Evolutionary conservation across 2,888 invertebrate species (phyloP).

Genomic region (Oscheius sp.): DNA sequence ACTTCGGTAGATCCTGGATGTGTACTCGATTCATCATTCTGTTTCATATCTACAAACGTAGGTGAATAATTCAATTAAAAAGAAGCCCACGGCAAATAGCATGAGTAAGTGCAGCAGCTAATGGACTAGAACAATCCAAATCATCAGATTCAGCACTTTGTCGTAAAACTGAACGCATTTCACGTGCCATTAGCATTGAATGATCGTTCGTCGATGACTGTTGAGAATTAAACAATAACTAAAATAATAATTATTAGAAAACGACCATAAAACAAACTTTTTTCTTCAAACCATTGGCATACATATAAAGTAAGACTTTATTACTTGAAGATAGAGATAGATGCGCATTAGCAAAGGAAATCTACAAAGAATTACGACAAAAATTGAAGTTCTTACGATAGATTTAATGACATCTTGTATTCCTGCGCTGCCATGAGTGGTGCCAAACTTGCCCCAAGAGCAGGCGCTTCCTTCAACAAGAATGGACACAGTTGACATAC

Average conservation of each 20-base stretch:
- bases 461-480: conserved; percentile 49
- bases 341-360: conserved; percentile 53
- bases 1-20: conserved; percentile 38
- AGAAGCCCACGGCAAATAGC: conserved; percentile 53
- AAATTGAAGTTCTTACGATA: conserved; percentile 32
- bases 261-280: conserved; percentile 28
- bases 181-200: conserved; percentile 41
- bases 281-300: conserved; percentile 43
- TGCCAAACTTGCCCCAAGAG: conserved; percentile 53
- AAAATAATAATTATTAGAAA: neutral
- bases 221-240: conserved; percentile 51
- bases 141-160: conserved; percentile 35
- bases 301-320: conserved; percentile 50
- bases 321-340: conserved; percentile 51
- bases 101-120: conserved; percentile 52
- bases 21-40: conserved; percentile 30
- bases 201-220: conserved; percentile 37
- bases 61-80: neutral
- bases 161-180: conserved; percentile 36
- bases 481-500: conserved; percentile 52
- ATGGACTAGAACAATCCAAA: conserved; percentile 33
- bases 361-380: conserved; percentile 29
- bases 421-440: conserved; percentile 41
- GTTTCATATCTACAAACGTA: conserved; percentile 46
- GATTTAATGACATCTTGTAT: conserved; percentile 45